Evolutionary conservation across 1,140 invertebrate genomes (phyloP), one percentile per base, ranked within the genome.

Genomic region (Trigoniulus corallinus): DNA sequence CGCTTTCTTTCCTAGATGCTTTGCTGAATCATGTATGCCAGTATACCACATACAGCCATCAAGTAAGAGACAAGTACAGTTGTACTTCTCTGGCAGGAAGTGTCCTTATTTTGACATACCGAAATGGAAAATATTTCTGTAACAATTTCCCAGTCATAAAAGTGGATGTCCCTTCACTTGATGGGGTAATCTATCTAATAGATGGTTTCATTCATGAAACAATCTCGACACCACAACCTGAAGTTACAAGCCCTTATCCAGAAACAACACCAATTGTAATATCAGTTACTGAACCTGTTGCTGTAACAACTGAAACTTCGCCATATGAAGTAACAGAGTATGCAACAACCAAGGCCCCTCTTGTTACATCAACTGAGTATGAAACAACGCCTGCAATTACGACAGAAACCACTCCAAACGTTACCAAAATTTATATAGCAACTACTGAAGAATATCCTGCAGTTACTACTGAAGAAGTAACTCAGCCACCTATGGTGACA

Each of bases 101-200:
- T 7, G 15, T 34, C 7, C 7, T 34, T 15, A 34, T 7, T 34
- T 7, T 34, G 7, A 34, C 15, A 7, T 7, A 7, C 15, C 29
- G 7, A 7, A 34, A 34, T 34, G 29, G 29, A 34, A 7, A 34
- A 34, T 34, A 34, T 15, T 34, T 7, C 15, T 34, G 29, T 15
- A 44, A 44, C 21, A 20, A 20, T 18, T 20, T 44, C 12, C 42
- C 42, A 20, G 21, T 44, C 4, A 39, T 63, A 7, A 57, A 61
- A 45, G 22, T 51, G 1, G 61, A 62, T 47, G 62, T 63, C 22
- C 51, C 58, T 7, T 42, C 59, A 10, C 51, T 53, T 1, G 60
- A 63, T 48, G 61, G 60, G 10, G 61, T 62, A 23, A 53, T 58
- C 44, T 58, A 62, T 44, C 48, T 63, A 13, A 56, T 62, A 24